Evolutionary conservation across 2,113 vertebrate genomes (phyloP).

Genomic region (Podarcis raffonei): DNA sequence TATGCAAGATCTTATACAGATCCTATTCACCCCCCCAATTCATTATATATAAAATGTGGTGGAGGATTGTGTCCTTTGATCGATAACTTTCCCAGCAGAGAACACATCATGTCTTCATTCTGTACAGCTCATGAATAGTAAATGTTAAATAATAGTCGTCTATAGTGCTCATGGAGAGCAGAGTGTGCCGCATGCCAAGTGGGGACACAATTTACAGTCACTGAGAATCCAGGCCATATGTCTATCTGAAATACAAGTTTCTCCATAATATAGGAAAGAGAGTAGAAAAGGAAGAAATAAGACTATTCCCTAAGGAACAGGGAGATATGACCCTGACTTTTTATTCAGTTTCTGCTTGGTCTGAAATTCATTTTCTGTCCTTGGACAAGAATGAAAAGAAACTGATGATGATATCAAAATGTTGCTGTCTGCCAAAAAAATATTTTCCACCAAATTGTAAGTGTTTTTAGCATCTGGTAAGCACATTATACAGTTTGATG

Average conservation of each 20-base stretch:
- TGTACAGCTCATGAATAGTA: background rate
- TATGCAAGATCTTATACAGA: background rate
- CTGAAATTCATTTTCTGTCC: background rate
- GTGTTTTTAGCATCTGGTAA: background rate
- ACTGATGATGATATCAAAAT: background rate
- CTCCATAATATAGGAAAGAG: background rate
- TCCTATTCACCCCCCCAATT: background rate
- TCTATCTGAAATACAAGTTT: background rate
- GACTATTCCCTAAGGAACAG: background rate
- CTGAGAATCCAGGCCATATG: background rate
- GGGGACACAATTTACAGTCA: background rate
- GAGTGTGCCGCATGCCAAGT: background rate
- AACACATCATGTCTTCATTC: background rate
- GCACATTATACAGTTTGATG: background rate
- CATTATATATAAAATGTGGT: background rate
- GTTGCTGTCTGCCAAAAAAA: background rate
- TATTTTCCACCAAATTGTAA: background rate
- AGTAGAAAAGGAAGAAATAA: background rate
- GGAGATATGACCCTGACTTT: background rate
- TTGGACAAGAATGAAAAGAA: background rate
- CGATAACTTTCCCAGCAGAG: background rate
- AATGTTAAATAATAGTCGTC: background rate
- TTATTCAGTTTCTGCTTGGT: background rate
- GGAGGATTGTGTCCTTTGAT: background rate
- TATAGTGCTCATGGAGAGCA: background rate